phyloP scores from a whole-genome alignment of 2,888 invertebrate species.

The Ceriagrion tenellum region DNA sequence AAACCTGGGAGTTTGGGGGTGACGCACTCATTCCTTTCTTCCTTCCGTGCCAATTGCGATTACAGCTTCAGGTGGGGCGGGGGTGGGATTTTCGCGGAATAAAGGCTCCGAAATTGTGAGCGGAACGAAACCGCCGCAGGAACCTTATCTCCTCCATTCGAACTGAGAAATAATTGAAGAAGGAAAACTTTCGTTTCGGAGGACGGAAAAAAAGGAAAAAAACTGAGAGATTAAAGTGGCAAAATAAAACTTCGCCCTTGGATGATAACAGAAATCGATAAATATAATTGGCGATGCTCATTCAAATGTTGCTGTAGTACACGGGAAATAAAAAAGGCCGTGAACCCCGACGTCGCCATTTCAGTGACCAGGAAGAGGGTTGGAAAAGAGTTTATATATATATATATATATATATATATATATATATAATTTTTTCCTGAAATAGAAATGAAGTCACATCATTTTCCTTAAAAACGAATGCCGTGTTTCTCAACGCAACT shows the following conservation, averaged over 20 bases:
- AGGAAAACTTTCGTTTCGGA: background rate
- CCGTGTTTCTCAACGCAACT: no score
- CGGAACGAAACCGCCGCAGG: background rate
- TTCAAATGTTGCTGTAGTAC: background rate
- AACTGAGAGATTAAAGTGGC: background rate
- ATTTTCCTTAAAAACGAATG: no score
- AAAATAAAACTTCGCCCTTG: conserved; percentile 15
- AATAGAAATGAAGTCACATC: background rate
- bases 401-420: no score
- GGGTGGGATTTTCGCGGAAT: conserved; percentile 14
- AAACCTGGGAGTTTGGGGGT: background rate
- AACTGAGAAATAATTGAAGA: conserved; percentile 9
- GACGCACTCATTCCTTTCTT: background rate
- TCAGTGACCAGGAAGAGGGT: background rate
- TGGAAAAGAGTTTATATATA: background rate
- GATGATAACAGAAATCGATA: conserved; percentile 18
- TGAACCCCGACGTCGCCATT: background rate
- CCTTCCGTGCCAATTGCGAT: conserved; percentile 50
- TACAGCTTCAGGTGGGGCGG: background rate
- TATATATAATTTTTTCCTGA: background rate
- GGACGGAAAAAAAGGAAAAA: background rate
- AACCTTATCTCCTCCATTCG: background rate
- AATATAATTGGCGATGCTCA: background rate
- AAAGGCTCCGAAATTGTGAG: background rate
- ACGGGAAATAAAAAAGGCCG: background rate